Evolutionary conservation across 2,797 vertebrate species (phyloP).

Genomic region (Esox masquinongy): DNA sequence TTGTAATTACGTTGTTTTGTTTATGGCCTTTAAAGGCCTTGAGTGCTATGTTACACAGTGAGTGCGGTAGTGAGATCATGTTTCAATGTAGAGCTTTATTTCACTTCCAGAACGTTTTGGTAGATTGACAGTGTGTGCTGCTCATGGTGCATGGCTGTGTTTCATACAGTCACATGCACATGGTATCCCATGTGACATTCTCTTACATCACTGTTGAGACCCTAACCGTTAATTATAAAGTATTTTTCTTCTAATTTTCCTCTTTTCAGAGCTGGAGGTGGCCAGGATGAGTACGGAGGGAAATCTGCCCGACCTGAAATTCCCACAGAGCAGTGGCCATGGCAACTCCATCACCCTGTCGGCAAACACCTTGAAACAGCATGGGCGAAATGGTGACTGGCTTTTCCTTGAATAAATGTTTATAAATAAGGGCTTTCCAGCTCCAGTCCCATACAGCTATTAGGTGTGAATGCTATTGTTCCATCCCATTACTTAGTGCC

Average conservation of each 20-base stretch:
- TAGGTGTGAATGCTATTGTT: background rate
- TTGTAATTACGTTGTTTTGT: conserved; percentile 8
- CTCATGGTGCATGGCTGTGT: background rate
- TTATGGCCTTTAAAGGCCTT: background rate
- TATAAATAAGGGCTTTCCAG: background rate
- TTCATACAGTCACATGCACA: background rate
- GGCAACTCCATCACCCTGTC: conserved; percentile 94
- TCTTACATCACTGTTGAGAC: background rate
- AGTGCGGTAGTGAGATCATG: background rate
- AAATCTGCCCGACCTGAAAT: conserved; percentile 91
- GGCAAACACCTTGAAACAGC: conserved; percentile 94
- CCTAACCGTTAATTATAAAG: background rate
- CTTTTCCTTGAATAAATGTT: background rate
- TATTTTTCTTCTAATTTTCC: background rate
- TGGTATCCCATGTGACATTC: background rate
- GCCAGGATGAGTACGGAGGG: conserved; percentile 96
- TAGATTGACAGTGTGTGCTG: background rate
- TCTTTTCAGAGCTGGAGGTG: conserved; percentile 88
- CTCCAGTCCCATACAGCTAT: background rate
- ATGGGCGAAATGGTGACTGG: conserved; percentile 91
- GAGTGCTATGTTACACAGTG: background rate
- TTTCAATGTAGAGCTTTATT: background rate
- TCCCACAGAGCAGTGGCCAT: conserved; percentile 88
- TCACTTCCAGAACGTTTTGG: background rate
- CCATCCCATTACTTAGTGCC: background rate